Evolutionary conservation across 2,888 invertebrate species (phyloP), one percentile per base, ranked within the genome.

Genomic region (Tipula vernalis): DNA sequence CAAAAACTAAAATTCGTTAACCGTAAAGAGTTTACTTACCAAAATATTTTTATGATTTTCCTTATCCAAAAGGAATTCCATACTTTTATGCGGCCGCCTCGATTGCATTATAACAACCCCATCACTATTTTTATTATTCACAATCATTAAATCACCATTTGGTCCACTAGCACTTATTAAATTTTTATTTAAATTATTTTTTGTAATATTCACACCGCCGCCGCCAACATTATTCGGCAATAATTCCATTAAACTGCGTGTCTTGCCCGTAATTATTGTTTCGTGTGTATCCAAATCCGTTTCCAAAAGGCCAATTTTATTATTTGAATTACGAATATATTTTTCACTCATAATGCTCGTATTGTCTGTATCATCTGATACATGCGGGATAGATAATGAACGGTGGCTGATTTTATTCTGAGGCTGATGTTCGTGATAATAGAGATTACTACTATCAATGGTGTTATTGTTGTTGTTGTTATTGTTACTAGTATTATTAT

Each of bases 1-100:
- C 3, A 6, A 39, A 39, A 39, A 39, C 39, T 39, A 39, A 39
- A 39, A 39, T 6, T 39, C 5, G 39, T 39, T 39, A 6, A 0
- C 1, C 39, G 5, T 28, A 28, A 39, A 39, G 39, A 1, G n/a
- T n/a, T n/a, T 39, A 93, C 96, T 95, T 91, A 97, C 97, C 96
- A 96, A 95, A 89, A 96, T 95, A 89, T 95, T 95, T 91, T 95
- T 96, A 91, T 97, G 95, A 93, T 96, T 97, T 91, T 97, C 96
- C 93, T 97, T 97, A 93, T 97, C 97, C 92, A 98, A 94, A 91
- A 98, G 95, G 93, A 97, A 98, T 94, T 98, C 98, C 97, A 98
- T 97, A 92, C 97, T 97, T 93, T 97, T 97, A 93, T 96, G 96
- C 86, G 96, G 96, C 88, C 94, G 90, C 39, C 92, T 42, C 42